Base-by-base conservation (phyloP, 2,113 vertebrate species). In the Phaethornis superciliosus region DNA sequence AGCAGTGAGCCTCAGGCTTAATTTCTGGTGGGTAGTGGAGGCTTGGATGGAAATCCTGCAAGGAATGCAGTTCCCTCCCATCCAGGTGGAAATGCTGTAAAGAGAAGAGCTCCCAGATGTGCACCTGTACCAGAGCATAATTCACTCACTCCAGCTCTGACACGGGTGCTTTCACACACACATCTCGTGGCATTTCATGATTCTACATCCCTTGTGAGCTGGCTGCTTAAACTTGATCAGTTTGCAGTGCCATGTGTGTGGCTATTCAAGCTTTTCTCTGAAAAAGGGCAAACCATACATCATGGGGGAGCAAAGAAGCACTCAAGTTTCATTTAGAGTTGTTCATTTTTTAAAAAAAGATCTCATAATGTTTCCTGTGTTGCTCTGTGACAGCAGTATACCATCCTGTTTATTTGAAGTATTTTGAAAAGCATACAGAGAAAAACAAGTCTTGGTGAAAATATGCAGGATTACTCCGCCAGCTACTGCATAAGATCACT, bases 311-410 rank as follows among this genome's bases (percentile, higher is more conserved):
- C 74, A 51, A 95, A 93, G 88, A 95, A 95, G 83, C 81, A 93
- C 88, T 96, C 76, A 91, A 81, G 85, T 96, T 95, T 94, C 95
- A 92, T 93, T 78, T 96, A 79, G 71, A 93, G 32, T 68, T 83
- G 27, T 88, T 78, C 95, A 78, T 64, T 80, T 96, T 96, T 95
- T 89, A 81, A 96, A 40, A 40, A 40, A 40, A 96, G 46, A 40
- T 42, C 11, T 46, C 6, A 3, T 78, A 56, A 69, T 88, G 19
- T 74, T 93, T 47, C 70, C 78, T 95, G 62, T 81, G 65, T 78
- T 95, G 46, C 93, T 95, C 84, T 96, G 65, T 93, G 84, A 85
- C 90, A 65, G 71, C 76, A 95, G 72, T 89, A 37, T 84, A 71
- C 75, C 69, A 60, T 84, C 95, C 81, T 94, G 85, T 88, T 90